phyloP scores from a whole-genome alignment of 2,113 vertebrate genomes.

The human (Homo sapiens) region DNA sequence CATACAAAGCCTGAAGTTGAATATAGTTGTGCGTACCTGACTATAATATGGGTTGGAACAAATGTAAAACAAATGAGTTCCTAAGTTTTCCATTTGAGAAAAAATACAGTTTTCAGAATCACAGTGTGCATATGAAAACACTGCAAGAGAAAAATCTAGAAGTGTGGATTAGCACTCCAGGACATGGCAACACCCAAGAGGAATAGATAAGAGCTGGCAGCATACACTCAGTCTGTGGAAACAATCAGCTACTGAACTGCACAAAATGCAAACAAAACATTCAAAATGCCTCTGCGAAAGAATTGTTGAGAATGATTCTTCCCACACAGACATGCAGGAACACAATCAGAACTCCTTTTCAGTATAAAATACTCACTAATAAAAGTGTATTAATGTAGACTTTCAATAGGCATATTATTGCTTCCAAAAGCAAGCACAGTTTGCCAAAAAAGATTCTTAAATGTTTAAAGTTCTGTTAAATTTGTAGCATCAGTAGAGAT shows the following conservation, averaged over 20 bases:
- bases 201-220: not conserved
- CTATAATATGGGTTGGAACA: not conserved
- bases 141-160: not conserved
- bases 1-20: not conserved
- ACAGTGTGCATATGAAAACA: not conserved
- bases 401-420: not conserved
- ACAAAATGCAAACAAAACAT: not conserved
- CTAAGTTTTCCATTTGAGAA: not conserved
- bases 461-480: not conserved
- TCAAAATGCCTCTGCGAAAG: not conserved
- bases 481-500: not conserved
- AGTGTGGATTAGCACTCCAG: not conserved
- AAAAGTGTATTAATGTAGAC: not conserved
- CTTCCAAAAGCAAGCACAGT: conserved; percentile 7
- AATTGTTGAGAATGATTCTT: not conserved
- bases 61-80: not conserved
- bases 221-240: not conserved
- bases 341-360: not conserved
- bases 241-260: not conserved
- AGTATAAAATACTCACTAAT: not conserved
- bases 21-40: not conserved
- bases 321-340: not conserved
- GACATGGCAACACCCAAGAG: not conserved
- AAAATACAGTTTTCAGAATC: not conserved
- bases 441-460: not conserved